Percentiles rank a stretch among this genome's conserved stretches.
phyloP scores from a whole-genome alignment of 2,113 vertebrate genomes.

The Boulengeromyrus knoepffleri region DNA sequence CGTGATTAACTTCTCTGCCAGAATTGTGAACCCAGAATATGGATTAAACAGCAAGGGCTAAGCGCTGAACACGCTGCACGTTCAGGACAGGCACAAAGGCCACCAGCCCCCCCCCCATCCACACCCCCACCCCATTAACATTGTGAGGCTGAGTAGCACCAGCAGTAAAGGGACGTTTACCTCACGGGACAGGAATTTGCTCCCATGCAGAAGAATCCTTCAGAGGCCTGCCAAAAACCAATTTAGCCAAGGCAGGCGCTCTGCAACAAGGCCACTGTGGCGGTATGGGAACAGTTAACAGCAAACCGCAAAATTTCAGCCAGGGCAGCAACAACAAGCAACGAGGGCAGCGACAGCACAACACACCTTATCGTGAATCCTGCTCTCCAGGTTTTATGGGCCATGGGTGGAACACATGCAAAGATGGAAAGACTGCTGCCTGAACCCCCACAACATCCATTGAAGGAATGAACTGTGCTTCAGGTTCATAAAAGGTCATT shows the following conservation, averaged over 20 bases:
- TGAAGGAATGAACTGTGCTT: not conserved
- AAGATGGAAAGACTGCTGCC: not conserved
- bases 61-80: not conserved
- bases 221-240: not conserved
- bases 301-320: not conserved
- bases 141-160: not conserved
- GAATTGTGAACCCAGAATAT: not conserved
- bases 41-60: not conserved
- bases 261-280: not conserved
- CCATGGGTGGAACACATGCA: not conserved
- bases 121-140: not conserved
- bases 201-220: not conserved
- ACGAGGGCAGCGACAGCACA: not conserved
- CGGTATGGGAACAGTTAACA: not conserved
- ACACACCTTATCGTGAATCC: not conserved
- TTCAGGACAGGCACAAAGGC: not conserved
- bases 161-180: not conserved
- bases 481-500: not conserved
- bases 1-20: not conserved
- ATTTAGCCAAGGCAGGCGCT: not conserved
- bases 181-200: not conserved
- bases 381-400: not conserved
- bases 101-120: not conserved
- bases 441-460: not conserved
- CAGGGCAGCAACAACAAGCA: not conserved